These are phyloP conservation scores for Drosophila nebulosa DNA, from an alignment of 1,140 invertebrate species.

Conservation along the genomic window DNA sequence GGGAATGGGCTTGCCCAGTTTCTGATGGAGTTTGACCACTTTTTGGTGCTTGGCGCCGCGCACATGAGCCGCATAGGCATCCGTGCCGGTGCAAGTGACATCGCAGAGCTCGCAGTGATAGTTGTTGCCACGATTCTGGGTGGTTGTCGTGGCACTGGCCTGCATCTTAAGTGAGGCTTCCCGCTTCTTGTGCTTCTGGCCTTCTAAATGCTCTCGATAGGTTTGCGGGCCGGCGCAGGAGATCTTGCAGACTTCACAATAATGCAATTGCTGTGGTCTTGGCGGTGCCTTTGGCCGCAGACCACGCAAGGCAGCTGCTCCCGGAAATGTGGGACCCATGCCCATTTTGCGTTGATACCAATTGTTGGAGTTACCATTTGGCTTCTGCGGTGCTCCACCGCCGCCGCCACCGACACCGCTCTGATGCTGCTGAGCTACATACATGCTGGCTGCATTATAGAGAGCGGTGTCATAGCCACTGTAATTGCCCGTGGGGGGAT, in stretches of 20 bases:
- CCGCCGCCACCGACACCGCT: not conserved
- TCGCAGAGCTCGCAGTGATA: conserved; percentile 96
- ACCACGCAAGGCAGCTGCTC: conserved; percentile 49
- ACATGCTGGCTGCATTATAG: conserved; percentile 95
- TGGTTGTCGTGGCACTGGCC: conserved; percentile 81
- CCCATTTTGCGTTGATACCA: conserved; percentile 82
- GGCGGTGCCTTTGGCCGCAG: conserved; percentile 87
- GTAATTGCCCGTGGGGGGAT: conserved; percentile 84
- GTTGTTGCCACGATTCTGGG: conserved; percentile 85
- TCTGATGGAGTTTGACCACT: conserved; percentile 97
- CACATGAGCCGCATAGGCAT: conserved; percentile 99
- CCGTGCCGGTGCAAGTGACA: conserved; percentile 97
- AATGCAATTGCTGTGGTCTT: conserved; percentile 95
- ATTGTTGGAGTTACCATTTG: conserved; percentile 51
- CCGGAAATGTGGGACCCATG: conserved; percentile 74
- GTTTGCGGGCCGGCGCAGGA: conserved; percentile 98
- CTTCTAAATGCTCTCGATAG: conserved; percentile 98
- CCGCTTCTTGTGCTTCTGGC: conserved; percentile 99
- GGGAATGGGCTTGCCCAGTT: conserved; percentile 98
- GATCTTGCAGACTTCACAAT: conserved; percentile 98
- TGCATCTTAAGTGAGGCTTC: conserved; percentile 93
- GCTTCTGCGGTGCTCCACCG: conserved; percentile 51
- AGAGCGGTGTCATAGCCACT: conserved; percentile 94
- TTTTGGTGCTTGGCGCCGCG: conserved; percentile 99
- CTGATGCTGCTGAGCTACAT: conserved; percentile 91